Evolutionary conservation across 2,113 vertebrate species (phyloP), one percentile per base, ranked within the genome.

Genomic region (Puntigrus tetrazona): DNA sequence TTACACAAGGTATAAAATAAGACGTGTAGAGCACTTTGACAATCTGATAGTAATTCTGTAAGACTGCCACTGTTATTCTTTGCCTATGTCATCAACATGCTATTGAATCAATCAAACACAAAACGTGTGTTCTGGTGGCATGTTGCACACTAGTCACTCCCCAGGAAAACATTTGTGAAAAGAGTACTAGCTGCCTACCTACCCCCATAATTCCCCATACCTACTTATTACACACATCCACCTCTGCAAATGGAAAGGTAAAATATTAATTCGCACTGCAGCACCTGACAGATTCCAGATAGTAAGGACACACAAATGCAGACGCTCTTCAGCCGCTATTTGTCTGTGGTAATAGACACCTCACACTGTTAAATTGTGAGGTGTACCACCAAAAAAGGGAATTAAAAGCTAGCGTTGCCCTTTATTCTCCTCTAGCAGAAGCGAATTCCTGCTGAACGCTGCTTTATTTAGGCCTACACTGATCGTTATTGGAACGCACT

Each of bases 181-280:
- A 38, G 14, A 31, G 86, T 10, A 57, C 75, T 86, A 55, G 82
- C n/a, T 85, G 78, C 67, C 27, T 31, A 82, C 31, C 69, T 87
- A 79, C 63, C 59, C 61, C 43, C 83, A 57, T 86, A 82, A 87
- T 89, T 82, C 84, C 31, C 75, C 87, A 89, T 85, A 87, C 85
- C 84, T 85, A 90, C 84, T 88, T 83, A 89, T 92, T 88, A 90
- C 89, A 91, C 43, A 69, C 89, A 87, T 90, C 85, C 84, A 86
- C 83, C 61, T 82, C 61, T 84, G 84, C 85, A 93, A 94, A 91
- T 90, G 84, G 75, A 91, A 92, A 85, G 11, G 72, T 91, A 89
- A 94, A 93, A 93, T 93, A 94, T 90, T 92, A 91, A 93, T 92
- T 91, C 79, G 86, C 84, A 74, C 88, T 84, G 89, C 85, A 91